Evolutionary conservation across 2,888 invertebrate genomes (phyloP).

Genomic region (Dicroscelio sp.): DNA sequence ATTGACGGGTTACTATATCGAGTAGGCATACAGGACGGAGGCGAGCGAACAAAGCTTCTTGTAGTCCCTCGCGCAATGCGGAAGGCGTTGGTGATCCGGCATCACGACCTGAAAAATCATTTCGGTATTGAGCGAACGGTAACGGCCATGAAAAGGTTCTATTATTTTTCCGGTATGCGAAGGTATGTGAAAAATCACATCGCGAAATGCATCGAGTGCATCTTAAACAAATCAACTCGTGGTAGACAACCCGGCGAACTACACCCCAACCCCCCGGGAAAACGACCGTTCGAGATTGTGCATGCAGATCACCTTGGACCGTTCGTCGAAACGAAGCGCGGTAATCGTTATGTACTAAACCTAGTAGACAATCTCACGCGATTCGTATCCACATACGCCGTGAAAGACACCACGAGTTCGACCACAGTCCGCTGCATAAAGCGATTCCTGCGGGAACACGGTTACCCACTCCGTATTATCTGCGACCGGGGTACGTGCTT

Average conservation of each 20-base stretch:
- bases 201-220: neutral
- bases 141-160: neutral
- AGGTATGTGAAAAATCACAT: slow-evolving; percentile 9
- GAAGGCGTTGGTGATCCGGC: slow-evolving; percentile 15
- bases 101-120: slow-evolving; percentile 30
- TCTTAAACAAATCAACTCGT: neutral
- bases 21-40: no score
- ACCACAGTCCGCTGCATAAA: slow-evolving; percentile 22
- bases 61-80: no score
- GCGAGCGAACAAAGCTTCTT: no score
- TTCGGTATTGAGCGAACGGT: slow-evolving; percentile 8
- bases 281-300: slow-evolving; percentile 26
- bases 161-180: slow-evolving; percentile 18
- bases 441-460: slow-evolving; percentile 65
- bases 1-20: neutral
- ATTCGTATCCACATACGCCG: slow-evolving; percentile 73
- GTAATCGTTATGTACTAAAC: slow-evolving; percentile 74
- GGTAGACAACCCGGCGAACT: slow-evolving; percentile 59
- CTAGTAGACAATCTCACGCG: slow-evolving; percentile 83
- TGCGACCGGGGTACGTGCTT: slow-evolving; percentile 76
- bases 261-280: slow-evolving; percentile 74
- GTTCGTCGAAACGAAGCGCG: slow-evolving; percentile 19
- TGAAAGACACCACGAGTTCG: slow-evolving; percentile 51
- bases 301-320: slow-evolving; percentile 64
- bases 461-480: slow-evolving; percentile 71